phyloP scores from a whole-genome alignment of 2,888 invertebrate genomes.

The Netelia virgata region DNA sequence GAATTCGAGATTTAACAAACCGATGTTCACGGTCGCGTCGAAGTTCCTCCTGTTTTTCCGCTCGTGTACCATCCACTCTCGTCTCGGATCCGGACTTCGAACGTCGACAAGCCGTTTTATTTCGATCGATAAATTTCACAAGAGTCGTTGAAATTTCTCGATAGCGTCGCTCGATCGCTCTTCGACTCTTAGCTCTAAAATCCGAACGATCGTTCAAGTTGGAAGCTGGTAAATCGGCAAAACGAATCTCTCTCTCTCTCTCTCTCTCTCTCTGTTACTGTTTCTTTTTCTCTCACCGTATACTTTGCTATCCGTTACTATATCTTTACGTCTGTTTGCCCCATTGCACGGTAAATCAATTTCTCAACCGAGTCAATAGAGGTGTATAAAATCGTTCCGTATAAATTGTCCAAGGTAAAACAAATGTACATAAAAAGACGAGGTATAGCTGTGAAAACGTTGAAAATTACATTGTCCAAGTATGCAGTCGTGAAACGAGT shows the following conservation, averaged over 20 bases:
- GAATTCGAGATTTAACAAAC: neutral
- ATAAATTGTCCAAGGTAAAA: conserved; percentile 57
- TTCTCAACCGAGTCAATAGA: conserved; percentile 71
- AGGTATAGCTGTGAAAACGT: conserved; percentile 10
- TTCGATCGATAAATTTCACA: conserved; percentile 27
- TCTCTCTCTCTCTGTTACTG: neutral
- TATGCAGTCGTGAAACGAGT: neutral
- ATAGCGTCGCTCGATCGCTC: conserved; percentile 12
- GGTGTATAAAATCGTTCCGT: conserved; percentile 48
- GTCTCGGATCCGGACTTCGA: neutral
- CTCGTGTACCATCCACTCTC: no score
- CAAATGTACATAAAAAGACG: conserved; percentile 42
- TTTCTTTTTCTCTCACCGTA: neutral
- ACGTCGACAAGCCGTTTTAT: conserved; percentile 28
- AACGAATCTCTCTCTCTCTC: conserved; percentile 44
- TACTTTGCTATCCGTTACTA: conserved; percentile 48
- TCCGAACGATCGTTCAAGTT: conserved; percentile 18
- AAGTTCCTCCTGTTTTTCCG: neutral
- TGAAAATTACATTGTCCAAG: conserved; percentile 24
- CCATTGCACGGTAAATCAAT: conserved; percentile 64
- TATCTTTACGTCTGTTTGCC: conserved; percentile 52
- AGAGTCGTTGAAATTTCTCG: neutral
- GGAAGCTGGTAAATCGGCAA: conserved; percentile 39
- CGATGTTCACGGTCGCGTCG: neutral
- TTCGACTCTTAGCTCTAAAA: neutral